A percentile compares a stretch with the other conserved stretches of the same genome.
Evolutionary conservation across 2,797 vertebrate genomes (phyloP).

Genomic region (Microctenopoma steveboyesi): DNA sequence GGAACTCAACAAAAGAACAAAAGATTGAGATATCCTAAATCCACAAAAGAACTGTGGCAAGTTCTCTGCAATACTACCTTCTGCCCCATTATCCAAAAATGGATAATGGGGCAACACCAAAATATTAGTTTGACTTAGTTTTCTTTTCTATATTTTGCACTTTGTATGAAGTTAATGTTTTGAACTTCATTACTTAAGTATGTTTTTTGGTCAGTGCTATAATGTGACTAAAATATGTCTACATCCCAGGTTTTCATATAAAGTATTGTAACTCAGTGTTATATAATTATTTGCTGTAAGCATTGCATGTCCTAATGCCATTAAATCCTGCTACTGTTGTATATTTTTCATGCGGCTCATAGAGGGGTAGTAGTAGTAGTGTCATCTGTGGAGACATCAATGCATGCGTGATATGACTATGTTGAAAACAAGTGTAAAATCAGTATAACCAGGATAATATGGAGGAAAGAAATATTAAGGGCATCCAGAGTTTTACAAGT

Average conservation of each 20-base stretch:
- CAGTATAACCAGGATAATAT: too few species aligned
- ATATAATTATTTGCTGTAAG: conserved; percentile 41
- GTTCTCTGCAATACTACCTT: too few species aligned
- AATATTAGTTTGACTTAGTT: background rate
- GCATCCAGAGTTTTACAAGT: background rate
- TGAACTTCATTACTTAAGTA: too few species aligned
- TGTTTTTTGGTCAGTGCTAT: too few species aligned
- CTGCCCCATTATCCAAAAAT: too few species aligned
- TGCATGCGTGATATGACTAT: background rate
- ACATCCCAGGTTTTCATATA: conserved; percentile 5
- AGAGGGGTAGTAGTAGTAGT: background rate
- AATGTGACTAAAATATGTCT: conserved; percentile 5
- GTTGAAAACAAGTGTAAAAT: conserved; percentile 15
- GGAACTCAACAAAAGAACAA: too few species aligned
- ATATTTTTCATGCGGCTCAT: conserved; percentile 14
- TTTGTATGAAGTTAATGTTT: too few species aligned
- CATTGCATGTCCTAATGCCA: conserved; percentile 25
- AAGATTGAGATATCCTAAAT: too few species aligned
- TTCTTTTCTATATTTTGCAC: background rate
- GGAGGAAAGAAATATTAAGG: background rate
- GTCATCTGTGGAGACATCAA: conserved; percentile 27
- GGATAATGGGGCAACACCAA: background rate
- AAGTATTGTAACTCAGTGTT: conserved; percentile 17
- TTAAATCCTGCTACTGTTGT: conserved; percentile 29
- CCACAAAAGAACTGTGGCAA: too few species aligned